Conservation (phyloP, 2,888 invertebrate species). For the Tinea semifulvella region DNA sequence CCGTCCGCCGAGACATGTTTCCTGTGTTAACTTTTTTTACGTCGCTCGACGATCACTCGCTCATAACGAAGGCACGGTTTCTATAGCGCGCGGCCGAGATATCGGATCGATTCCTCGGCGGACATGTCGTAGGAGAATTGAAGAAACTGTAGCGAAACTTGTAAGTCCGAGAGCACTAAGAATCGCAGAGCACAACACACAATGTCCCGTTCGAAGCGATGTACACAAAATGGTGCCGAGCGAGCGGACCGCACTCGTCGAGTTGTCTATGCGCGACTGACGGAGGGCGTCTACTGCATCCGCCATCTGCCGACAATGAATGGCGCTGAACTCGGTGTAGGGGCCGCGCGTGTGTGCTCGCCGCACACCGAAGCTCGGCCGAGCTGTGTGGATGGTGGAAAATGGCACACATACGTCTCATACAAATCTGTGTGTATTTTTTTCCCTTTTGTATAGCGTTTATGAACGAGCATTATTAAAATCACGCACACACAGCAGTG, state of each 20-base stretch:
- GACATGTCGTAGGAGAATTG: slow-evolving; percentile 58
- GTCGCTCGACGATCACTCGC: slow-evolving; percentile 62
- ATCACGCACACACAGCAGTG: slow-evolving; percentile 10
- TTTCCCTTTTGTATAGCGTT: slow-evolving; percentile 47
- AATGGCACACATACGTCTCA: slow-evolving; percentile 26
- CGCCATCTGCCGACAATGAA: slow-evolving; percentile 67
- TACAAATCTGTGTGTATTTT: slow-evolving; percentile 41
- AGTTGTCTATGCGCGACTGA: slow-evolving; percentile 64
- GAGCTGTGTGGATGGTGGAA: slow-evolving; percentile 32
- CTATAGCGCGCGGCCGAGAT: slow-evolving; percentile 56
- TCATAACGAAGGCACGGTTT: slow-evolving; percentile 65
- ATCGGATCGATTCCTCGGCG: slow-evolving; percentile 56
- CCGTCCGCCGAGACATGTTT: slow-evolving; percentile 65
- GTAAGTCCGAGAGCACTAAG: slow-evolving; percentile 27
- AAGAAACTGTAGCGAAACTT: slow-evolving; percentile 30
- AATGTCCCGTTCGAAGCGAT: slow-evolving; percentile 62
- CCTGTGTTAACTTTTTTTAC: slow-evolving; percentile 62
- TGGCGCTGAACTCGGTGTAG: slow-evolving; percentile 53
- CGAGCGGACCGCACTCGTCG: slow-evolving; percentile 39
- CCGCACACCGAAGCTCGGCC: slow-evolving; percentile 8
- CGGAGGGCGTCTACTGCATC: slow-evolving; percentile 60
- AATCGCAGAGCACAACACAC: slow-evolving; percentile 25
- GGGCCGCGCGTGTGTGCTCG: slow-evolving; percentile 40
- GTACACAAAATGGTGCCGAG: slow-evolving; percentile 63
- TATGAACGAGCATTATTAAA: slow-evolving; percentile 35